Evolutionary conservation across 1,140 invertebrate genomes (phyloP).

Genomic region (Drosophila insularis): DNA sequence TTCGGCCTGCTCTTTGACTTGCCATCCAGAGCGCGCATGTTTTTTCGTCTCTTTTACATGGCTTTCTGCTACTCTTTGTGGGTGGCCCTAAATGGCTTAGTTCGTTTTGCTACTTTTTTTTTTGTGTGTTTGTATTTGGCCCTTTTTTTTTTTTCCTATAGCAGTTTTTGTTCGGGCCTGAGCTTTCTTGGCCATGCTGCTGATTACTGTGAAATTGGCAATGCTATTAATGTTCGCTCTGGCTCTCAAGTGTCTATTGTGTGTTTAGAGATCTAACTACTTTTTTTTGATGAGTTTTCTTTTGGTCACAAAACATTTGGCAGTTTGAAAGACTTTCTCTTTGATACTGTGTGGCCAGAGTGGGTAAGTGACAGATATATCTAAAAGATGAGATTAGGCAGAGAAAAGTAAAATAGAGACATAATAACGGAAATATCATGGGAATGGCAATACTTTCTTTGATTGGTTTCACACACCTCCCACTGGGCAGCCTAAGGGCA

Average conservation of each 20-base stretch:
- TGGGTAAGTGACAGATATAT: neutral
- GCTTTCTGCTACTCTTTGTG: conserved; percentile 48
- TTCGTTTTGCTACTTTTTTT: conserved; percentile 68
- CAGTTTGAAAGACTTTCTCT: conserved; percentile 58
- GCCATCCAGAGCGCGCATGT: neutral
- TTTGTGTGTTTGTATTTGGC: conserved; percentile 54
- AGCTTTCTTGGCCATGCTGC: conserved; percentile 47
- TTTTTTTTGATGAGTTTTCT: conserved; percentile 74
- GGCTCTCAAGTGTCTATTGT: conserved; percentile 52
- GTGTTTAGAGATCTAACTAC: conserved; percentile 61
- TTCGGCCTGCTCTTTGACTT: conserved; percentile 54
- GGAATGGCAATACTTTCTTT: neutral
- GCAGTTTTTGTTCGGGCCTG: conserved; percentile 38
- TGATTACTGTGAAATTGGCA: conserved; percentile 80
- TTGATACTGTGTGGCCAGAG: conserved; percentile 19
- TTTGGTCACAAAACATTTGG: conserved; percentile 42
- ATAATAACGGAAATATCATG: conserved; percentile 1
- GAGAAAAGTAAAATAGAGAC: neutral
- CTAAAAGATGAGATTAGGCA: neutral
- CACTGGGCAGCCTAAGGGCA: too few species aligned
- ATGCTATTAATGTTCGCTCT: conserved; percentile 64
- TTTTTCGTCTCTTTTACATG: neutral
- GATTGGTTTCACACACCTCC: neutral
- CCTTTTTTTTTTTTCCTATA: conserved; percentile 56
- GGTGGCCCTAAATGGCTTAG: conserved; percentile 75